A percentile compares a stretch with the other conserved stretches of the same genome.
These are phyloP conservation scores for Linurgus olivaceus DNA, from an alignment of 2,797 vertebrate species.

Conservation along the genomic window DNA sequence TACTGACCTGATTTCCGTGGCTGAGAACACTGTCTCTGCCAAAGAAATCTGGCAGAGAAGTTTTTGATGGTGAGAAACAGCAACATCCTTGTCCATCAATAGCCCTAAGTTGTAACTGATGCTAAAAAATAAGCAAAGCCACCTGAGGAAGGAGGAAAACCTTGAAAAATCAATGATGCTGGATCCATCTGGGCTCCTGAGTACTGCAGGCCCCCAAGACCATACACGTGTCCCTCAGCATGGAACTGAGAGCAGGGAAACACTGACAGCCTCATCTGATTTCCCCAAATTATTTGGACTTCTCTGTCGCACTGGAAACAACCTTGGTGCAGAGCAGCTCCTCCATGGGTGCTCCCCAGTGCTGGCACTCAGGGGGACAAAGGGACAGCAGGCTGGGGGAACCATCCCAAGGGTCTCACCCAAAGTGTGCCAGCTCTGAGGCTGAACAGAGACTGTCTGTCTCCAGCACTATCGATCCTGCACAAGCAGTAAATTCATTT, in stretches of 20 bases:
- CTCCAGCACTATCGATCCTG: neutral
- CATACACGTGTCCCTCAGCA: too few relatives aligned
- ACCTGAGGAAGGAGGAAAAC: neutral
- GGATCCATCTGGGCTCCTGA: neutral
- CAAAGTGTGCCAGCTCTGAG: neutral
- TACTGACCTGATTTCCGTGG: neutral
- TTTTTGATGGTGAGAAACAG: neutral
- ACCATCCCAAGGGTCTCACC: neutral
- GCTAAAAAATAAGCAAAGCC: neutral
- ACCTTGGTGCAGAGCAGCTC: neutral
- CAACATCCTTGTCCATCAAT: neutral
- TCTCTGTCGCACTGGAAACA: neutral
- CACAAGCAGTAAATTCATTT: slow-evolving; percentile 34
- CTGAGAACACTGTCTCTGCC: neutral
- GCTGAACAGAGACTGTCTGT: neutral
- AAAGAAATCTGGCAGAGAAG: neutral
- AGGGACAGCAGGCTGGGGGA: neutral
- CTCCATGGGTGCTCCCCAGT: rapidly evolving
- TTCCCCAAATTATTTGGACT: neutral
- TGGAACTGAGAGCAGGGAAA: neutral
- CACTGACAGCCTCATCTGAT: neutral
- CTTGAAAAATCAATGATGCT: neutral
- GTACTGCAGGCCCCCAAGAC: neutral
- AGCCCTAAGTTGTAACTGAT: neutral
- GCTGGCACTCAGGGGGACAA: rapidly evolving